Conservation (phyloP, 2,113 vertebrate species). For the Conger conger region DNA sequence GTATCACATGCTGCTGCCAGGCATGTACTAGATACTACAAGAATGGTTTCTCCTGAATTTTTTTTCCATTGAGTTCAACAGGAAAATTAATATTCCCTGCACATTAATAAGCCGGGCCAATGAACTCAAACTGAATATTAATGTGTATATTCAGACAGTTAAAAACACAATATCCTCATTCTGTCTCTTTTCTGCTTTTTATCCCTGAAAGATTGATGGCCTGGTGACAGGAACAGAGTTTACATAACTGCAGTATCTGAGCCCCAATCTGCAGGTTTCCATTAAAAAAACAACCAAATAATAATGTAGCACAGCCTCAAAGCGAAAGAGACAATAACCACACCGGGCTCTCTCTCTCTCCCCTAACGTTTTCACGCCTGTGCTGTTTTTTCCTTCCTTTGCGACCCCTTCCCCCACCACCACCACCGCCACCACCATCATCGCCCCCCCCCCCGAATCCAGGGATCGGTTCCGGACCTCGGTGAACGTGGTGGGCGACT, state of each 20-base stretch:
- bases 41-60: no score
- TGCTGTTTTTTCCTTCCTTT: no score
- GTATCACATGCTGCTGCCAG: no score
- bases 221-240: neutral
- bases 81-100: neutral
- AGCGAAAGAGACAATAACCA: no score
- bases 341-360: no score
- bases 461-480: slow-evolving; percentile 98
- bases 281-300: no score
- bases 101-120: neutral
- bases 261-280: neutral
- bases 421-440: neutral
- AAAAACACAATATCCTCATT: neutral
- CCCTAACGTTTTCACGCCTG: no score
- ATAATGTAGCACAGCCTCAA: no score
- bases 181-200: neutral
- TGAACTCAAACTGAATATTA: neutral
- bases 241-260: neutral
- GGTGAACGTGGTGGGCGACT: slow-evolving; percentile 96
- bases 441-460: slow-evolving; percentile 28
- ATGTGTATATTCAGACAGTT: neutral
- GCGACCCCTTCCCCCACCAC: neutral
- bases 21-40: neutral
- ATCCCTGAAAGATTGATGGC: neutral
- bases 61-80: no score